phyloP scores from a whole-genome alignment of 2,113 vertebrate genomes.

The Microcebus lehilahytsara region DNA sequence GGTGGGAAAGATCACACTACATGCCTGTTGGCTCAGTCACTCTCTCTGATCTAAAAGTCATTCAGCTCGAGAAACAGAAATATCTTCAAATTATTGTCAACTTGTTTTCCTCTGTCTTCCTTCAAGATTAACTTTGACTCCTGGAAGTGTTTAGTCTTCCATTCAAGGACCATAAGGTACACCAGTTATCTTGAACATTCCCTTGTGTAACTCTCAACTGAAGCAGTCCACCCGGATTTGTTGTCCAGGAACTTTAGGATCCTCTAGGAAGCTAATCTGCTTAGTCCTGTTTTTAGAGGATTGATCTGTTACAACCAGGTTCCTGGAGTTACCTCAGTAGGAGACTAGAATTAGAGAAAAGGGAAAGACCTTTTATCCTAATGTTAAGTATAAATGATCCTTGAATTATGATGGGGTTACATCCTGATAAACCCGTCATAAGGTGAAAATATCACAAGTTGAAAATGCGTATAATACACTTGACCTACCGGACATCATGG shows the following conservation, averaged over 20 bases:
- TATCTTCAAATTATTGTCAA: not conserved
- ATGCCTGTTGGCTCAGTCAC: not conserved
- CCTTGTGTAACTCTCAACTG: not conserved
- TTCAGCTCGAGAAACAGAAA: not conserved
- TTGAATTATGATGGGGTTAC: not conserved
- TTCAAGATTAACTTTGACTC: not conserved
- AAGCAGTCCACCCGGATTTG: not conserved
- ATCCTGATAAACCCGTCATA: not conserved
- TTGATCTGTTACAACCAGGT: accelerated
- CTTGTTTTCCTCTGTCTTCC: not conserved
- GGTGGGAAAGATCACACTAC: not conserved
- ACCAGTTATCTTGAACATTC: not conserved
- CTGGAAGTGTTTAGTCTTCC: not conserved
- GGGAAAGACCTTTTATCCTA: not conserved
- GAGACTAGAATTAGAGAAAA: not conserved
- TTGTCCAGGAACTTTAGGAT: not conserved
- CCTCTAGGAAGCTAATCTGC: not conserved
- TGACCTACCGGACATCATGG: not conserved
- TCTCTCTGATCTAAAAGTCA: not conserved
- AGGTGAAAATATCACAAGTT: not conserved
- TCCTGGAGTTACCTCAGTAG: constrained; percentile 33
- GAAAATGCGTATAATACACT: not conserved
- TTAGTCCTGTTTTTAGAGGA: not conserved
- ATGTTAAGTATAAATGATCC: not conserved
- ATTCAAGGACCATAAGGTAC: not conserved